Conservation (phyloP, 2,797 vertebrate genomes). For the Cuculus canorus region DNA sequence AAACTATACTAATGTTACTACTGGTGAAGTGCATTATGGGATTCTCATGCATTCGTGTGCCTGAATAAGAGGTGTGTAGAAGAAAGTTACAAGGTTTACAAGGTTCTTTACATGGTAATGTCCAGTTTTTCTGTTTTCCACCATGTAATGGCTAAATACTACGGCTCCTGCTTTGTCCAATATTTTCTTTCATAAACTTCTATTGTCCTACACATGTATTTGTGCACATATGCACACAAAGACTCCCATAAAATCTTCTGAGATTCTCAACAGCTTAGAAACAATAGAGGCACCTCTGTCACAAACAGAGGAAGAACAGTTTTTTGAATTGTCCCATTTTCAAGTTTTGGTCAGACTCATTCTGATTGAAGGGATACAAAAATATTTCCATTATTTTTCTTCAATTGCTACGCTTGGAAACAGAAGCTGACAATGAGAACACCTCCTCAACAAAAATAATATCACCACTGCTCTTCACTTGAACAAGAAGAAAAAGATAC, state of each 20-base stretch:
- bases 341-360: neutral
- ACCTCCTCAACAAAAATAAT: conserved; percentile 8
- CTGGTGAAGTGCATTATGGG: neutral
- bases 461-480: conserved; percentile 19
- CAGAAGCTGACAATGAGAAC: conserved; percentile 10
- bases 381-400: conserved; percentile 11
- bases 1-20: rapidly evolving
- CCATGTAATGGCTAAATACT: neutral
- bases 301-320: neutral
- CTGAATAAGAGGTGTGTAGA: neutral
- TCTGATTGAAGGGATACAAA: neutral
- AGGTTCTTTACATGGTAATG: neutral
- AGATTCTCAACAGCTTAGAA: neutral
- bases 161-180: neutral
- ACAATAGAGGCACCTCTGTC: neutral
- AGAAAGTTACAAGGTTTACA: neutral
- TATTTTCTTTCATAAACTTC: neutral
- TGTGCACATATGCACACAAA: neutral
- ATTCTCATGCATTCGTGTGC: neutral
- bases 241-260: neutral
- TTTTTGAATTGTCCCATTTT: neutral
- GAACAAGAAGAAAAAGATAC: conserved; percentile 53
- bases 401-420: neutral
- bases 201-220: neutral
- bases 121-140: neutral